phyloP scores from a whole-genome alignment of 1,140 invertebrate genomes.

The Psix sp. region DNA sequence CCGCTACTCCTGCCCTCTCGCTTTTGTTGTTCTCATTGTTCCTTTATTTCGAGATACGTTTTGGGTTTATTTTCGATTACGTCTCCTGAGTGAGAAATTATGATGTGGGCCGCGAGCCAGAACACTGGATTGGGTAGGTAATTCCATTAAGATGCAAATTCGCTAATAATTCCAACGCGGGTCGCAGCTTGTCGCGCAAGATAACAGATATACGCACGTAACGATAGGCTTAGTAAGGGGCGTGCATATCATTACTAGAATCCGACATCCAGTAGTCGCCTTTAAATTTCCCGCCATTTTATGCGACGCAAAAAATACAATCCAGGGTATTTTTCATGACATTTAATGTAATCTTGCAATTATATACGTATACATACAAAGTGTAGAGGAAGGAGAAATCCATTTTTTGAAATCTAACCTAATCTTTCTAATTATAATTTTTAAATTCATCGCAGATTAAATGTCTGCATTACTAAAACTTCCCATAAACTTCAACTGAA shows the following conservation, averaged over 20 bases:
- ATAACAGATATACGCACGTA: constrained; percentile 43
- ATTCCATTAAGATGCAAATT: constrained; percentile 77
- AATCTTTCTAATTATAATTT: too few relatives aligned
- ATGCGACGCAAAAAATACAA: too few relatives aligned
- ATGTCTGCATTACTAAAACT: too few relatives aligned
- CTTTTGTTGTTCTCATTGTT: background rate
- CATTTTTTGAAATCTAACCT: too few relatives aligned
- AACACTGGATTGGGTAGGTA: constrained; percentile 63
- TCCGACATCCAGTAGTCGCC: constrained; percentile 37
- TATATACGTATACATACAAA: too few relatives aligned
- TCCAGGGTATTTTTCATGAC: too few relatives aligned
- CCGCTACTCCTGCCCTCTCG: too few relatives aligned
- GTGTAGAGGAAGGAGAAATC: too few relatives aligned
- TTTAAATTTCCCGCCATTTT: too few relatives aligned
- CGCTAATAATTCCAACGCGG: constrained; percentile 71
- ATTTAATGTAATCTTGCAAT: too few relatives aligned
- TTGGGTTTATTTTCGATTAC: constrained; percentile 52
- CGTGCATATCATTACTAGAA: constrained; percentile 51
- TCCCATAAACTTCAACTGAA: too few relatives aligned
- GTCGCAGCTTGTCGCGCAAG: constrained; percentile 67
- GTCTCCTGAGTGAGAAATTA: constrained; percentile 69
- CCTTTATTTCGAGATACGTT: background rate
- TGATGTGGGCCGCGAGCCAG: constrained; percentile 65
- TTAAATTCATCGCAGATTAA: too few relatives aligned
- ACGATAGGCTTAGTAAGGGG: constrained; percentile 45